Evolutionary conservation across 2,113 vertebrate genomes (phyloP).

Genomic region (Melanerpes aurifrons): DNA sequence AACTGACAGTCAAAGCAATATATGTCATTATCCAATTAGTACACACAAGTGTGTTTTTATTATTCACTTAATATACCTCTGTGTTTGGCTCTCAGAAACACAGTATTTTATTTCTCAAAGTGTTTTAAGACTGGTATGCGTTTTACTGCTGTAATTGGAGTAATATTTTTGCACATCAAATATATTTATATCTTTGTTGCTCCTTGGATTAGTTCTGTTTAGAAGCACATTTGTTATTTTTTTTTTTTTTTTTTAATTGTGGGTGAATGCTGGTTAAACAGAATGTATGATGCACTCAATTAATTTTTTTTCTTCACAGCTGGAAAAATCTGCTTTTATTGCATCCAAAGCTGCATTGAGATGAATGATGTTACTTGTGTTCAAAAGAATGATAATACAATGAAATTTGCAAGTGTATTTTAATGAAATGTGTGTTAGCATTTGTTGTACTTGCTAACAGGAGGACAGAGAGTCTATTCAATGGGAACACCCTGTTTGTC

Average conservation of each 20-base stretch:
- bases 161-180: slow-evolving; percentile 6
- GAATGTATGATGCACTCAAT: not conserved
- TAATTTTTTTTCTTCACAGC: not conserved
- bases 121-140: slow-evolving; percentile 38
- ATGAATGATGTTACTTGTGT: slow-evolving; percentile 13
- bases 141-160: slow-evolving; percentile 33
- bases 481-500: not conserved
- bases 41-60: slow-evolving; percentile 55
- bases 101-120: slow-evolving; percentile 36
- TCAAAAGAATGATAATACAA: slow-evolving; percentile 30
- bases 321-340: not conserved
- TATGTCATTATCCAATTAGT: slow-evolving; percentile 80
- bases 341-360: not conserved
- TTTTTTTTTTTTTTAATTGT: not conserved
- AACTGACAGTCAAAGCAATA: slow-evolving; percentile 71
- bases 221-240: not conserved
- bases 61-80: slow-evolving; percentile 69
- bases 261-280: slow-evolving; percentile 30
- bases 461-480: slow-evolving; percentile 13
- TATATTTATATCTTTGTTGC: not conserved
- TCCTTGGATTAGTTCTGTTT: slow-evolving; percentile 41
- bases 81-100: slow-evolving; percentile 49
- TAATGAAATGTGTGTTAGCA: not conserved
- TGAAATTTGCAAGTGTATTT: slow-evolving; percentile 29
- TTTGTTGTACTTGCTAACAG: slow-evolving; percentile 16